A percentile compares a stretch with the other conserved stretches of the same genome.
Conservation (phyloP, 2,888 invertebrate species). For the Escarpia spicata region DNA sequence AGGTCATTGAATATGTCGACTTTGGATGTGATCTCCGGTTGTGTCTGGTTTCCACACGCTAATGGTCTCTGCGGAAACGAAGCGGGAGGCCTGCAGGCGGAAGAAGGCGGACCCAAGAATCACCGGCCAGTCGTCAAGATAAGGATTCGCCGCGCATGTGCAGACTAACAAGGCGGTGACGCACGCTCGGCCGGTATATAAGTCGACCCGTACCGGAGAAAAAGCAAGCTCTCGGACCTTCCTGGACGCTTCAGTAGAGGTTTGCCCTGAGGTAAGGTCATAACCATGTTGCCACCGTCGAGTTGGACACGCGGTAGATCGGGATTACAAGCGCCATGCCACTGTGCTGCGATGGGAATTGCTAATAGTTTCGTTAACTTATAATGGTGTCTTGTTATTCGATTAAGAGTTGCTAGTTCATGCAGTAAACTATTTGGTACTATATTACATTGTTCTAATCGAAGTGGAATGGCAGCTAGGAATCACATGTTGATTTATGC, state of each 20-base stretch:
- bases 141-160: neutral
- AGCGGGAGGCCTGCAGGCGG: neutral
- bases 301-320: neutral
- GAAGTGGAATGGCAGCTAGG: too few relatives aligned
- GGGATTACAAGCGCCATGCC: neutral
- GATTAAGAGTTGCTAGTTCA: neutral
- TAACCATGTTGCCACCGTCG: neutral
- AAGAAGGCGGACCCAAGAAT: neutral
- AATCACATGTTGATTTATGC: neutral
- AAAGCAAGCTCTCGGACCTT: slow-evolving; percentile 7
- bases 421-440: neutral
- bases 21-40: neutral
- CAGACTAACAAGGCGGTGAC: neutral
- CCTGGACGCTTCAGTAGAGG: slow-evolving; percentile 13
- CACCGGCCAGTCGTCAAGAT: slow-evolving; percentile 10
- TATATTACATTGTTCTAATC: neutral
- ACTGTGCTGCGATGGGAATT: neutral
- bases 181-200: neutral
- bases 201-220: neutral
- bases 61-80: neutral
- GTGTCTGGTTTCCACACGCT: neutral
- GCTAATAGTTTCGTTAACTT: neutral
- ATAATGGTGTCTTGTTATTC: neutral
- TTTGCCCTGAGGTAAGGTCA: neutral
- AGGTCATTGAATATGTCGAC: neutral